Percentiles rank a stretch among this genome's conserved stretches.
phyloP scores from a whole-genome alignment of 2,113 vertebrate genomes.

The Fregetta grallaria region DNA sequence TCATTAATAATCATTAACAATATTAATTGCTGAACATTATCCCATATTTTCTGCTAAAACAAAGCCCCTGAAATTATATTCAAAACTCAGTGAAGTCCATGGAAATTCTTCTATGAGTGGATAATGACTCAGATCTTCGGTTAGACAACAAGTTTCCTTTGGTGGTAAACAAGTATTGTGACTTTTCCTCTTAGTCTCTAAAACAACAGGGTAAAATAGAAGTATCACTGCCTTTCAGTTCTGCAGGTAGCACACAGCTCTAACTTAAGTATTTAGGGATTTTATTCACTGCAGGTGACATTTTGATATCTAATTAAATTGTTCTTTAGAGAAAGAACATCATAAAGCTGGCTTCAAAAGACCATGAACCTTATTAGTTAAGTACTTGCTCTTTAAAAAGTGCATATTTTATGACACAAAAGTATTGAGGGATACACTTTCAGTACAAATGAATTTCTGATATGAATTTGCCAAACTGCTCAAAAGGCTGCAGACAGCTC shows the following conservation, averaged over 20 bases:
- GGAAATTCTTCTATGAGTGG: not conserved
- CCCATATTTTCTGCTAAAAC: not conserved
- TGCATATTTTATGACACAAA: constrained; percentile 10
- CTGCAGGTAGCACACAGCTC: not conserved
- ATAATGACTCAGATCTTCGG: not conserved
- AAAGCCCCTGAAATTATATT: not conserved
- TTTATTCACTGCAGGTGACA: constrained; percentile 36
- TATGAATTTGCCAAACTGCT: not conserved
- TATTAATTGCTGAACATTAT: not conserved
- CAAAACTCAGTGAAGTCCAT: not conserved
- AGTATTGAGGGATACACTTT: not conserved
- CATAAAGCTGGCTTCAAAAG: constrained; percentile 37
- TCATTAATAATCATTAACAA: not conserved
- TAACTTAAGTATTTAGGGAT: constrained; percentile 7
- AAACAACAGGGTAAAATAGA: not conserved
- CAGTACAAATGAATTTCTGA: not conserved
- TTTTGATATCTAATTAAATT: constrained; percentile 61
- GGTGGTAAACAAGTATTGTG: not conserved
- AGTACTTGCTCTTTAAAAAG: constrained; percentile 34
- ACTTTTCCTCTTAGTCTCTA: not conserved
- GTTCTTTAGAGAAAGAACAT: constrained; percentile 43
- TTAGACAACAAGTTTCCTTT: not conserved
- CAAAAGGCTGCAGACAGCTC: not conserved
- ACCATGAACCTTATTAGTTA: constrained; percentile 19
- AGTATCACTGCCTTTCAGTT: not conserved